Evolutionary conservation across 2,797 vertebrate species (phyloP), one percentile per base, ranked within the genome.

Genomic region (Melanotaenia parkinsoni): DNA sequence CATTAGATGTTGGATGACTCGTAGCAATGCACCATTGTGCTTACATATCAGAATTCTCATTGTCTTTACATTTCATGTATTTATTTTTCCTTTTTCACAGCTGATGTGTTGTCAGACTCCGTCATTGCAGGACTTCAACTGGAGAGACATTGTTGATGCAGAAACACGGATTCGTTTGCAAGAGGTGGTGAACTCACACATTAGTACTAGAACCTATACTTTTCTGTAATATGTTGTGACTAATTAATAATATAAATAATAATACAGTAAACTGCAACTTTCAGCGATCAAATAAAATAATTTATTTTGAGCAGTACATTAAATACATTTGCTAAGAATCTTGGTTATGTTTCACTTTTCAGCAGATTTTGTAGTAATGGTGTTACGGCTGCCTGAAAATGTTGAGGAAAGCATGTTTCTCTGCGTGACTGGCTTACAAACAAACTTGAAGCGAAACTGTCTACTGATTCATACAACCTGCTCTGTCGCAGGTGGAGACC

Each of bases 51-150:
- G 26, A 16, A 20, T 24, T 16, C 18, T 56, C n/a, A 30, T 20
- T 1, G 10, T 53, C 4, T 20, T 45, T 62, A 7, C 26, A 4
- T 50, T 47, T 22, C 9, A 43, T 16, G 6, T 50, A 6, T 3
- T 58, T 16, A 45, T 70, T 54, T 13, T 9, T 24, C 35, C 16
- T 60, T 20, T 43, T 43, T 67, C 11, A 69, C 72, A 93, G 88
- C 32, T 94, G 50, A 91, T 94, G 91, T 94, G 93, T 72, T 81
- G 84, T 22, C 82, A 88, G 33, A 81, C 74, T 70, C 69, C 72
- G 8, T 66, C 76, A 14, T 60, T 94, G 58, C 70, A 85, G 8
- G 77, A 92, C 38, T 93, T 94, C 37, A 84, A 71, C 80, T 92
- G 83, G 81, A 66, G 1, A 10, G 89, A 93, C 33, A 74, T 94